Percentiles rank a stretch among this genome's conserved stretches.
phyloP scores from a whole-genome alignment of 2,797 vertebrate species.

The Apogon hyalosoma region DNA sequence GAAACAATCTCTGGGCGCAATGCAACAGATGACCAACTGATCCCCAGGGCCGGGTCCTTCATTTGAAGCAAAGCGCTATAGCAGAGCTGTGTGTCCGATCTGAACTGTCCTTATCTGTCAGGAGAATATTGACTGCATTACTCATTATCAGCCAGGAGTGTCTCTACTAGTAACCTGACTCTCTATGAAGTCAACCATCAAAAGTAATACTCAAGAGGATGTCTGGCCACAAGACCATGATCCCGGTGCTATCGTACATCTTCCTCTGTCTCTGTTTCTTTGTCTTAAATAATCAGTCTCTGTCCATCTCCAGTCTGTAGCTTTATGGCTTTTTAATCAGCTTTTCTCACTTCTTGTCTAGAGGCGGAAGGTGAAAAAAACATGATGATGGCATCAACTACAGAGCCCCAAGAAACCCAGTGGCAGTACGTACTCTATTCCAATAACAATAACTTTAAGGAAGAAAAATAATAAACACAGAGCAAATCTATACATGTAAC shows the following conservation, averaged over 20 bases:
- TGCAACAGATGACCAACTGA: conserved; percentile 59
- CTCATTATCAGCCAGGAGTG: conserved; percentile 59
- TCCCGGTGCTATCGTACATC: conserved; percentile 32
- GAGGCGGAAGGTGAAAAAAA: conserved; percentile 4
- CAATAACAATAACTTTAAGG: conserved; percentile 21
- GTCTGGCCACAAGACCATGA: conserved; percentile 38
- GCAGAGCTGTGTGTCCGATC: conserved; percentile 31
- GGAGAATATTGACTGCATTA: conserved; percentile 69
- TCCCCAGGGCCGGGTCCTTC: conserved; percentile 59
- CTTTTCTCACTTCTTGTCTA: conserved; percentile 20
- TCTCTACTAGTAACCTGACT: conserved; percentile 47
- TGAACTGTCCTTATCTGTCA: conserved; percentile 50
- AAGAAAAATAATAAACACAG: conserved; percentile 29
- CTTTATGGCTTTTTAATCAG: conserved; percentile 73
- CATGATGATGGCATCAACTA: conserved; percentile 32
- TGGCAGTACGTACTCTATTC: conserved; percentile 16
- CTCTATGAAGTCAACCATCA: conserved; percentile 50
- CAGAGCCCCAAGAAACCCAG: conserved; percentile 20
- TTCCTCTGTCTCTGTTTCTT: conserved; percentile 17
- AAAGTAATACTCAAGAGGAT: conserved; percentile 46
- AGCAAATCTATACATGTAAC: conserved; percentile 8
- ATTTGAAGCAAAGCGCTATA: conserved; percentile 41
- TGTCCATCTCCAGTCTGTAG: conserved; percentile 33
- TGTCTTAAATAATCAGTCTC: conserved; percentile 34
- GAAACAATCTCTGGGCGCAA: conserved; percentile 53